These are phyloP conservation scores for Idris sp. DNA, from an alignment of 1,140 invertebrate genomes.

Conservation along the genomic window DNA sequence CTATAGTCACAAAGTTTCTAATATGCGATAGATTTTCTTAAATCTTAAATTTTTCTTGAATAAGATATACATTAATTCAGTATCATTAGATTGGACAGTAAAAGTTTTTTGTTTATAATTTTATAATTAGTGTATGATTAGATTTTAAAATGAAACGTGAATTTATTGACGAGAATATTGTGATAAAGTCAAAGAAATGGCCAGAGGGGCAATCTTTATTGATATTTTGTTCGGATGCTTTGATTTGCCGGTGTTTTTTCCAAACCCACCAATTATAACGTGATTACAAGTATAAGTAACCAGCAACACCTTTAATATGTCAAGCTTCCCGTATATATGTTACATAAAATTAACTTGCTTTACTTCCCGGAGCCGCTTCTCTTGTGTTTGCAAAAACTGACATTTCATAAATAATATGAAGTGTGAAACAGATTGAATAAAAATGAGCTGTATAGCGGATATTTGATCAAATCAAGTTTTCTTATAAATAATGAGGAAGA, in stretches of 20 bases:
- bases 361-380: slow-evolving; percentile 18
- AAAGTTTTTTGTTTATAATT: neutral
- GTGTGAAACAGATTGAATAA: too few relatives aligned
- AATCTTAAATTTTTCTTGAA: neutral
- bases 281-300: slow-evolving; percentile 18
- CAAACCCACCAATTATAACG: slow-evolving; percentile 29
- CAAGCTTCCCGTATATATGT: slow-evolving; percentile 21
- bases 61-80: too few relatives aligned
- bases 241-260: slow-evolving; percentile 27
- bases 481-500: too few relatives aligned
- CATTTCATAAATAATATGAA: too few relatives aligned
- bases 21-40: slow-evolving; percentile 12
- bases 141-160: neutral
- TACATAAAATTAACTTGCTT: slow-evolving; percentile 31
- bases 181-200: slow-evolving; percentile 15
- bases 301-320: slow-evolving; percentile 14
- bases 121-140: neutral
- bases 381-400: too few relatives aligned
- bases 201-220: slow-evolving; percentile 31
- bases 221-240: slow-evolving; percentile 25
- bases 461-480: too few relatives aligned
- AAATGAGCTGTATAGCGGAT: too few relatives aligned
- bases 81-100: neutral
- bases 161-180: neutral
- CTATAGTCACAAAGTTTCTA: slow-evolving; percentile 42